Conservation (phyloP, 2,113 vertebrate species). For the Illadopsis cleaveri region DNA sequence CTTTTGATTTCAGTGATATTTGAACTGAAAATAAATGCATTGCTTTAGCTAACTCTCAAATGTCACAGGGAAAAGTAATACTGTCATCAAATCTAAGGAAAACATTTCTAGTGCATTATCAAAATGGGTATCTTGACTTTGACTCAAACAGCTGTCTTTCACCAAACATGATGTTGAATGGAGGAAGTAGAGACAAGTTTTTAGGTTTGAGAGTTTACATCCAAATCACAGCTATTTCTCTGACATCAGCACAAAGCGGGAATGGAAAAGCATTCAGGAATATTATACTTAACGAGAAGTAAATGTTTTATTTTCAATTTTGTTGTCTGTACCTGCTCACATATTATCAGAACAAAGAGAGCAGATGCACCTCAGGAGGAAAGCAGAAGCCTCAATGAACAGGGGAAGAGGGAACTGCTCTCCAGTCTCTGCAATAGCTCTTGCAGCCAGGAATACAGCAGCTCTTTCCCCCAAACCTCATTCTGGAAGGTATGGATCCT, state of each 20-base stretch:
- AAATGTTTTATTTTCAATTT: background rate
- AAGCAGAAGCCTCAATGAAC: background rate
- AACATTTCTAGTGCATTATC: background rate
- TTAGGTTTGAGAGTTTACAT: background rate
- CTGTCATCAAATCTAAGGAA: background rate
- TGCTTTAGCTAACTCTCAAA: background rate
- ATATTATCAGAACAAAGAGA: background rate
- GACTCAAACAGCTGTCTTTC: background rate
- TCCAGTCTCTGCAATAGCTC: background rate
- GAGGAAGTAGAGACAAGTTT: background rate
- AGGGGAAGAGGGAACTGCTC: background rate
- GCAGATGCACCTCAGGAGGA: background rate
- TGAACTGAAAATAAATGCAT: background rate
- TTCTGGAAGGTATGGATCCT: background rate
- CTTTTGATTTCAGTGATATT: background rate
- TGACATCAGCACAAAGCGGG: fast-evolving
- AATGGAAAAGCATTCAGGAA: background rate
- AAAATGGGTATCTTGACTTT: background rate
- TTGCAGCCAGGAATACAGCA: background rate
- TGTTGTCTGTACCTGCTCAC: background rate
- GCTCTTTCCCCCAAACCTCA: fast-evolving
- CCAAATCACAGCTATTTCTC: background rate
- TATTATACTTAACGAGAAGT: background rate
- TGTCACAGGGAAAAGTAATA: background rate
- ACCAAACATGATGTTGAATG: background rate